Evolutionary conservation across 2,113 vertebrate genomes (phyloP), one percentile per base, ranked within the genome.

Genomic region (Sceloporus tristichus): DNA sequence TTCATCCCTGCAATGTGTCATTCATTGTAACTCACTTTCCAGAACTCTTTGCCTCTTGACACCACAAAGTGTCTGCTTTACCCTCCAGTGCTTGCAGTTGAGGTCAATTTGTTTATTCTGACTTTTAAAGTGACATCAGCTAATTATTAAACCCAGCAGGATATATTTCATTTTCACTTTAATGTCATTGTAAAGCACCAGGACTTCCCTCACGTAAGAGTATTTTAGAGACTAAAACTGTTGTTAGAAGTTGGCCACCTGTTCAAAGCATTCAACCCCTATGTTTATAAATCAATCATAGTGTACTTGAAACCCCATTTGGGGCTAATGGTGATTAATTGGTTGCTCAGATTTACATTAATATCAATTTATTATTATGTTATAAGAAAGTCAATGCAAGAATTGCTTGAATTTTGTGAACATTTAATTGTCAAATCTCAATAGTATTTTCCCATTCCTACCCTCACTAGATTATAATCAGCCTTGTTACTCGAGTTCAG

Each of bases 141-240:
- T 96, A 95, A 94, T 96, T 95, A 96, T 94, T 95, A 94, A 75
- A 88, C 92, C 91, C 92, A 89, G 89, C 79, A 93, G 92, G 92
- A 96, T 93, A 95, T 93, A 95, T 93, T 95, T 94, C 93, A 96
- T 93, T 95, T 96, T 96, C 96, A 95, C 95, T 96, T 96, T 95
- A 95, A 95, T 96, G 92, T 94, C 88, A 92, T 90, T 95, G 82
- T 95, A 93, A 95, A 96, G 94, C 89, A 88, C 87, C 74, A 88
- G 85, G 87, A 92, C 90, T 92, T 95, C 87, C 91, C 91, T 93
- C 91, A 90, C 84, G 86, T 91, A 95, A 91, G 87, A 92, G 93
- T 87, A 85, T 91, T 93, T 92, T 93, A 94, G 95, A 92, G 87
- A 95, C 94, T 95, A 73, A 95, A 94, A 91, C 89, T 94, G 90